Conservation (phyloP, 2,797 vertebrate genomes). For the Cryptoprocta ferox region DNA sequence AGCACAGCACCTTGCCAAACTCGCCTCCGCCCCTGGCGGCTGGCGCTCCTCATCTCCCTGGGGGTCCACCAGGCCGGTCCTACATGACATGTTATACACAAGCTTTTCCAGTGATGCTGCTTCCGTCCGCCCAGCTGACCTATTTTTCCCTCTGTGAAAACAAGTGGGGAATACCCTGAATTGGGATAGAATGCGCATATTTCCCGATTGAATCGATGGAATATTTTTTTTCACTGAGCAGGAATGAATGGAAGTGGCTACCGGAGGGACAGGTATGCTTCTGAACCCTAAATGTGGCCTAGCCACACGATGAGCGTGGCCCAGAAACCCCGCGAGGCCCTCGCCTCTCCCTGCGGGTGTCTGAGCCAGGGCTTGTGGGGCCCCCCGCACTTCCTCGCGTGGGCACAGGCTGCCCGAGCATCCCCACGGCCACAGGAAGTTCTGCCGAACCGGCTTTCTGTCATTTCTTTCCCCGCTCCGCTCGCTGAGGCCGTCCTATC, state of each 20-base stretch:
- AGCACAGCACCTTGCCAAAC: not conserved
- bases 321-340: not conserved
- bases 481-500: not conserved
- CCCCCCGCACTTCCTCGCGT: rapidly evolving
- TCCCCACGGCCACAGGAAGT: not conserved
- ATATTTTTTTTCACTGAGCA: not conserved
- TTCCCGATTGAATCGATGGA: not conserved
- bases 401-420: not conserved
- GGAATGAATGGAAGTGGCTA: not conserved
- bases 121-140: no score
- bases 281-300: not conserved
- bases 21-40: no score
- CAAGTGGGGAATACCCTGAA: no score
- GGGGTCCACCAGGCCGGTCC: not conserved
- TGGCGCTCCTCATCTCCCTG: not conserved
- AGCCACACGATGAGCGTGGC: no score
- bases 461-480: not conserved
- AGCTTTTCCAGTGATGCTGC: not conserved
- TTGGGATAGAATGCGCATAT: not conserved
- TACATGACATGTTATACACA: rapidly evolving
- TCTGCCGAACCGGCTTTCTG: not conserved
- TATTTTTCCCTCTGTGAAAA: not conserved
- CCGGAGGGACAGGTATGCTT: not conserved
- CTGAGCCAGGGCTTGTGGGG: not conserved
- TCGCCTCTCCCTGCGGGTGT: not conserved